Percentiles rank a stretch among this genome's conserved stretches.
These are phyloP conservation scores for Carcharodon carcharias DNA, from an alignment of 2,797 vertebrate genomes.

Conservation along the genomic window DNA sequence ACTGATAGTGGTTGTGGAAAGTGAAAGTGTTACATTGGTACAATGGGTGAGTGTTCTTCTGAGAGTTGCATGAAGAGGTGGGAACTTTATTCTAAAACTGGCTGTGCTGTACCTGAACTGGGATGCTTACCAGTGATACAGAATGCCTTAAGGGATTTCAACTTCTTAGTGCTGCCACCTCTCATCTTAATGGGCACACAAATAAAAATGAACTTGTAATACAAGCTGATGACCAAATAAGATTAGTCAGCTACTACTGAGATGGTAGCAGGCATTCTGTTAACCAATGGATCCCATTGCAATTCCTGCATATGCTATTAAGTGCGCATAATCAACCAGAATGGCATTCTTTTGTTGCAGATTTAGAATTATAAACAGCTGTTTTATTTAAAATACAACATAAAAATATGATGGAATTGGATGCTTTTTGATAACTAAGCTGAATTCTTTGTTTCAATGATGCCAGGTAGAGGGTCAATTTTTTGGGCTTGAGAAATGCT, in stretches of 20 bases:
- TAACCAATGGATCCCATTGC: not conserved
- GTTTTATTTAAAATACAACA: not conserved
- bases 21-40: not conserved
- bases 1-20: not conserved
- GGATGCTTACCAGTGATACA: not conserved
- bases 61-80: not conserved
- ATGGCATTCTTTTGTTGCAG: not conserved
- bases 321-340: not conserved
- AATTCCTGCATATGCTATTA: not conserved
- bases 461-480: not conserved
- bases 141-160: not conserved
- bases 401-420: not conserved
- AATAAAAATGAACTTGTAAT: not conserved
- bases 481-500: not conserved
- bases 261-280: not conserved
- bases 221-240: not conserved
- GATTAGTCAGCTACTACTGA: not conserved
- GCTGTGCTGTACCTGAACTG: not conserved
- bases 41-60: not conserved
- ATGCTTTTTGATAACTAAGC: not conserved
- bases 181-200: not conserved
- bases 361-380: not conserved
- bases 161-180: not conserved
- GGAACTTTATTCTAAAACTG: not conserved
- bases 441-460: too few relatives aligned